These are phyloP conservation scores for Drosophila kanekoi DNA, from an alignment of 2,888 invertebrate genomes.

Conservation along the genomic window DNA sequence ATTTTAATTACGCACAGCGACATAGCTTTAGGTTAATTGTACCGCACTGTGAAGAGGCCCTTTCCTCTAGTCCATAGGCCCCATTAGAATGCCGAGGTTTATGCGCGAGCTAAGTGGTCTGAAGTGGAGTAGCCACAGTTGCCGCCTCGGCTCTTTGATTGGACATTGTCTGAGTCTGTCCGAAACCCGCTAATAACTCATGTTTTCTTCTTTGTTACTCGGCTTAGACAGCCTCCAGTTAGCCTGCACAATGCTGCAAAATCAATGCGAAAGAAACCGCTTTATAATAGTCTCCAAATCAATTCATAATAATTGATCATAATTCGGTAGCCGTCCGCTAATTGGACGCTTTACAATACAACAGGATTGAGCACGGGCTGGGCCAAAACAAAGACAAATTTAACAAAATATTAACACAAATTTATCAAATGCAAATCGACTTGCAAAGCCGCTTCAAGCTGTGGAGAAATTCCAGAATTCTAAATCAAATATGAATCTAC, in stretches of 20 bases:
- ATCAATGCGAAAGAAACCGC: slow-evolving; percentile 8
- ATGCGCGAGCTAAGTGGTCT: slow-evolving; percentile 46
- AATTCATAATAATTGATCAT: slow-evolving; percentile 69
- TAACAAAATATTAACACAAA: slow-evolving; percentile 67
- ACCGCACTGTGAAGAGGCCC: slow-evolving; percentile 18
- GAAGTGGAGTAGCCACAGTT: slow-evolving; percentile 31
- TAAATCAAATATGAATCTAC: slow-evolving; percentile 10
- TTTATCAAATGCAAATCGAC: slow-evolving; percentile 82
- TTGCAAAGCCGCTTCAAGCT: slow-evolving; percentile 65
- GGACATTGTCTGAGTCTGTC: slow-evolving; percentile 37
- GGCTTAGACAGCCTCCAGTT: slow-evolving; percentile 19
- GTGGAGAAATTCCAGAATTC: slow-evolving; percentile 50
- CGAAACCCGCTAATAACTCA: slow-evolving; percentile 55
- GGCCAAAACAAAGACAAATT: slow-evolving; percentile 42
- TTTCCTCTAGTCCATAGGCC: neutral
- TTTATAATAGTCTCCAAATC: slow-evolving; percentile 31
- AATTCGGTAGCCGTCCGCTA: slow-evolving; percentile 78
- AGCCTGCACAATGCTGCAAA: slow-evolving; percentile 50
- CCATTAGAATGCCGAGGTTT: slow-evolving; percentile 43
- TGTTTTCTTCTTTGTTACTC: neutral
- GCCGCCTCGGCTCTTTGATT: slow-evolving; percentile 50
- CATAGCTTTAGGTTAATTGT: slow-evolving; percentile 72
- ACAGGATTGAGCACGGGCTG: slow-evolving; percentile 16
- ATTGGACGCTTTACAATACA: slow-evolving; percentile 80
- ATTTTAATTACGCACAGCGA: slow-evolving; percentile 73